Percentiles rank a stretch among this genome's conserved stretches.
Conservation (phyloP, 2,113 vertebrate genomes). For the Hyperopisus bebe region DNA sequence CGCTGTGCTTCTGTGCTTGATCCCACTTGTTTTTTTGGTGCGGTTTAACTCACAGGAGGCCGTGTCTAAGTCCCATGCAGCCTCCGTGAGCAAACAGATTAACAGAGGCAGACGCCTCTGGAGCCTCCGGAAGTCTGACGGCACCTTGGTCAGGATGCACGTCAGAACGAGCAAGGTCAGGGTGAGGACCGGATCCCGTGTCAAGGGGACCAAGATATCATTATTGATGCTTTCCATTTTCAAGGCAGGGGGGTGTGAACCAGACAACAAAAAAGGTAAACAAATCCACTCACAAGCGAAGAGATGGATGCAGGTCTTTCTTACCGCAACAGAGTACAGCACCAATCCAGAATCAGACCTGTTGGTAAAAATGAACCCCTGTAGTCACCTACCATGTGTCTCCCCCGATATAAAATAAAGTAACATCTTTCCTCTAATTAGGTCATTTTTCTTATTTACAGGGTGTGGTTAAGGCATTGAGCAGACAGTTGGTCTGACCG, state of each 20-base stretch:
- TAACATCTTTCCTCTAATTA: not conserved
- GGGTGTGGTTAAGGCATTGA: not conserved
- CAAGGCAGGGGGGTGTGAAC: not conserved
- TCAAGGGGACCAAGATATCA: not conserved
- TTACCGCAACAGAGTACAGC: not conserved
- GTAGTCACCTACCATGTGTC: not conserved
- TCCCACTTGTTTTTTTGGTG: not conserved
- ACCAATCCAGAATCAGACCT: not conserved
- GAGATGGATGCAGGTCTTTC: not conserved
- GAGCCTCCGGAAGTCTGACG: not conserved
- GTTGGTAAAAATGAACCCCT: not conserved
- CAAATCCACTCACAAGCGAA: not conserved
- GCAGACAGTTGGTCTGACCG: not conserved
- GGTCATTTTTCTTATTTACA: not conserved
- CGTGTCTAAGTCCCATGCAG: not conserved
- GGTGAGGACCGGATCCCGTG: not conserved
- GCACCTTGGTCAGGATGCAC: not conserved
- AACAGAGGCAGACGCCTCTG: not conserved
- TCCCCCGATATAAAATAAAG: not conserved
- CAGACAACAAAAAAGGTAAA: not conserved
- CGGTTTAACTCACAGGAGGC: not conserved
- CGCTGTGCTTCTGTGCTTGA: conserved; percentile 15
- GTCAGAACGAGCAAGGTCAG: not conserved
- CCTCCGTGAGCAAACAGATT: not conserved
- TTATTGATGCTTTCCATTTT: not conserved